A percentile compares a stretch with the other conserved stretches of the same genome.
phyloP scores from a whole-genome alignment of 1,140 invertebrate species.

The Drosophila sproati region DNA sequence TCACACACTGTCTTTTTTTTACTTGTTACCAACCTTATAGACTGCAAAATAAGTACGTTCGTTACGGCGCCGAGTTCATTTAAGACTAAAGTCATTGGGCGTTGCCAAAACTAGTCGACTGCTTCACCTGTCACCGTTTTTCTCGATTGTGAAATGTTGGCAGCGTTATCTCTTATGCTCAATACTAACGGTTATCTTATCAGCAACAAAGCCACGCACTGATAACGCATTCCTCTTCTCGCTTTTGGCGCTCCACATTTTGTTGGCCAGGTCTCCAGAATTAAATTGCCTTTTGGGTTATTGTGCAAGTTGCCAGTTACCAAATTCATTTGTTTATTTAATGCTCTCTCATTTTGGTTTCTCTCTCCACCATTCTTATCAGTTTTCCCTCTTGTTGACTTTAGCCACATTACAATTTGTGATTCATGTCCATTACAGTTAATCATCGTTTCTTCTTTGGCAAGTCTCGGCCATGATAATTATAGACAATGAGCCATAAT shows the following conservation, averaged over 20 bases:
- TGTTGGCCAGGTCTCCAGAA: constrained; percentile 27
- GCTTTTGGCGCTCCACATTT: constrained; percentile 28
- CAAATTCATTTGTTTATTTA: constrained; percentile 60
- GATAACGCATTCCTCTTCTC: constrained; percentile 64
- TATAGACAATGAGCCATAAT: constrained; percentile 75
- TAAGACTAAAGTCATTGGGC: constrained; percentile 76
- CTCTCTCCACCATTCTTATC: constrained; percentile 21
- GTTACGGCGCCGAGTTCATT: constrained; percentile 70
- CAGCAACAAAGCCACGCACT: constrained; percentile 45
- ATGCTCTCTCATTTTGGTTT: constrained; percentile 11
- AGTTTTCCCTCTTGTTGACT: constrained; percentile 48
- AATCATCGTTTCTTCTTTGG: constrained; percentile 60
- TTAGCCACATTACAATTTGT: constrained; percentile 52
- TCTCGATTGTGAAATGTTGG: constrained; percentile 71
- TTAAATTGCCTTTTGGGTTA: constrained; percentile 14
- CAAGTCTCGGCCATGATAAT: constrained; percentile 52
- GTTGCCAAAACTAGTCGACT: constrained; percentile 62
- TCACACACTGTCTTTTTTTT: constrained; percentile 39
- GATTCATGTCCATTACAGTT: constrained; percentile 75
- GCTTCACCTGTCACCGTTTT: constrained; percentile 62
- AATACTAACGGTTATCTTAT: constrained; percentile 60
- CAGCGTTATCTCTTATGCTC: constrained; percentile 61
- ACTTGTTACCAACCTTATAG: constrained; percentile 57
- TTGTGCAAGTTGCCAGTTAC: constrained; percentile 65
- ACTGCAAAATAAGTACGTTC: constrained; percentile 79